phyloP scores from a whole-genome alignment of 2,888 invertebrate species.

The Nymphalis c-album region DNA sequence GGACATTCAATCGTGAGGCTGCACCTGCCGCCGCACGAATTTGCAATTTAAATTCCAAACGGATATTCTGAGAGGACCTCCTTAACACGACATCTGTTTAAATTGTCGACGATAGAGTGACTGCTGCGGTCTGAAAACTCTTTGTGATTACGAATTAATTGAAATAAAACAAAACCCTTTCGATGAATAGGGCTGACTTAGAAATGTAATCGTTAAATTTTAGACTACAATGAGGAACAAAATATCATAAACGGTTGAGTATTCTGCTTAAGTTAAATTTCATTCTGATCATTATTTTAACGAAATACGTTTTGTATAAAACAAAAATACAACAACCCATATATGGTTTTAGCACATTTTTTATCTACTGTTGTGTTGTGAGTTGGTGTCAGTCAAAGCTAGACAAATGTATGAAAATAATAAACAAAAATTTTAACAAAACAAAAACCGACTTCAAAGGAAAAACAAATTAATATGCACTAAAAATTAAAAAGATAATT shows the following conservation, averaged over 20 bases:
- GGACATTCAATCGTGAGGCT: constrained; percentile 63
- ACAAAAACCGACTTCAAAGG: no score
- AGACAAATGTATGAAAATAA: no score
- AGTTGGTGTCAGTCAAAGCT: no score
- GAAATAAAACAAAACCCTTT: constrained; percentile 77
- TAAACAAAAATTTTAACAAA: no score
- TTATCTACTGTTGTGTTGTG: no score
- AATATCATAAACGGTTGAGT: neutral
- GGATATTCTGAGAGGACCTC: constrained; percentile 79
- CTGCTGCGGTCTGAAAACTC: constrained; percentile 69
- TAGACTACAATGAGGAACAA: constrained; percentile 15
- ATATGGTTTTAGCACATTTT: no score
- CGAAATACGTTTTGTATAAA: no score
- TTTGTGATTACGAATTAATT: constrained; percentile 77
- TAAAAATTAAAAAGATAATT: no score
- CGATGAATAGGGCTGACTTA: constrained; percentile 30
- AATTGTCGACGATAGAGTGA: constrained; percentile 78
- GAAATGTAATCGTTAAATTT: constrained; percentile 37
- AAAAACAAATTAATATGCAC: no score
- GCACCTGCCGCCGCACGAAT: constrained; percentile 79
- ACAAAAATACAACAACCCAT: no score
- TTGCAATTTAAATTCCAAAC: constrained; percentile 81
- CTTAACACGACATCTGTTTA: constrained; percentile 83
- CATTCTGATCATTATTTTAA: no score
- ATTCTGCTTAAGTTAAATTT: neutral